Evolutionary conservation across 2,888 invertebrate genomes (phyloP), one percentile per base, ranked within the genome.

Genomic region (Aromia moschata): DNA sequence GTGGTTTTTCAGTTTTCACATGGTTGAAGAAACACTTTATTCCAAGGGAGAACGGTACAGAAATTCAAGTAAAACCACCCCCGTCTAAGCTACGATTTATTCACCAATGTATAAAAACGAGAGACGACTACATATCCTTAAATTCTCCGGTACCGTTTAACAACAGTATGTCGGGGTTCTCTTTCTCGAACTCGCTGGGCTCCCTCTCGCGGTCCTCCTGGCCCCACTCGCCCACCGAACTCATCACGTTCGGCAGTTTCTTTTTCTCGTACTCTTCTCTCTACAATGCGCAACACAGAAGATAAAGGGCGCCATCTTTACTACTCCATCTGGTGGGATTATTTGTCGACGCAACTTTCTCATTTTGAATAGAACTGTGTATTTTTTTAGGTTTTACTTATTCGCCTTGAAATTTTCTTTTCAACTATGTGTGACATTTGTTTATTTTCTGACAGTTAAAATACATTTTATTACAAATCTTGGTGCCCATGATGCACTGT

Each of bases 121-220:
- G 3, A 33, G n/a, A 33, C 5, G 33, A 45, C 65, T 80, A 91
- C 90, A 90, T 90, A 77, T 91, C 89, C 78, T 89, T 84, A 79
- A 91, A 91, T 79, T 88, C 88, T 18, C 89, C 90, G 63, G 87
- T 89, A 67, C 86, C 87, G 79, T 90, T 89, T 43, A 91, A 79
- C 85, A 91, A 82, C 33, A 91, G 84, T 70, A 91, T 90, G 80
- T 91, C 90, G 16, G 90, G 91, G 81, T 91, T 91, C 76, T 91
- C 90, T 74, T 86, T 87, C 80, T 91, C 91, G 74, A 91, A 91
- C 64, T 90, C 87, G 0, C 90, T 90, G 4, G 91, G 90, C 70
- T 89, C 88, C 66, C 90, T 79, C 65, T 85, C 86, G 20, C 90
- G 81, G 77, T 89, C 89, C 73, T 87, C 86, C 77, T 89, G 87